Conservation (phyloP, 2,888 invertebrate species). For the Orthonychiurus folsomi region DNA sequence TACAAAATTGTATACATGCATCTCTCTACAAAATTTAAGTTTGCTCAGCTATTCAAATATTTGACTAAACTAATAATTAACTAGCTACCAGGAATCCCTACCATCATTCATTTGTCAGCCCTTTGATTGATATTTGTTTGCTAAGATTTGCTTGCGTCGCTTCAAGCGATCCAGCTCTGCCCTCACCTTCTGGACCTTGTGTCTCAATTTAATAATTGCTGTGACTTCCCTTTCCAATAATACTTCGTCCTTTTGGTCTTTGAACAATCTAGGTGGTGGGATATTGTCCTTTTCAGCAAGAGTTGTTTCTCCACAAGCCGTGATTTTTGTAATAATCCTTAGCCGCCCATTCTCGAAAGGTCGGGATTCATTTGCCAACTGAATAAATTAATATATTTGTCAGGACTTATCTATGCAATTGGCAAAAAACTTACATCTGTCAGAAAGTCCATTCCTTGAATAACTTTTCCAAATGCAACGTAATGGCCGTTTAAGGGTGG, state of each 20-base stretch:
- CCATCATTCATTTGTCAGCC: no score
- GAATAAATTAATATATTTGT: neutral
- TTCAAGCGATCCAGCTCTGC: neutral
- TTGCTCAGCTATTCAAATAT: no score
- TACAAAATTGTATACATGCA: no score
- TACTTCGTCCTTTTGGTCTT: neutral
- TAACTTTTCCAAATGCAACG: conserved; percentile 20
- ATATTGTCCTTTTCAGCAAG: neutral
- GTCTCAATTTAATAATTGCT: neutral
- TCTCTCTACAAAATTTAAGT: no score
- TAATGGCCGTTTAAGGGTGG: conserved; percentile 15
- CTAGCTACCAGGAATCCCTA: no score
- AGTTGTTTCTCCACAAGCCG: conserved; percentile 9
- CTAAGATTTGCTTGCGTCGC: no score
- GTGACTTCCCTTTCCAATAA: neutral
- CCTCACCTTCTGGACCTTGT: neutral
- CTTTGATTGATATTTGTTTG: no score
- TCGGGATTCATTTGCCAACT: neutral
- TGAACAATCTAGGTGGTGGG: neutral
- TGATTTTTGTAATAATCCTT: neutral
- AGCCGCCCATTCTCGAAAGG: neutral
- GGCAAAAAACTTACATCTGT: neutral
- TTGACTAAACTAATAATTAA: no score
- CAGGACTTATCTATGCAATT: no score
- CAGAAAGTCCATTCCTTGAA: conserved; percentile 18